Percentiles rank a stretch among this genome's conserved stretches.
These are phyloP conservation scores for Brachyistius frenatus DNA, from an alignment of 2,113 vertebrate genomes.

Conservation along the genomic window DNA sequence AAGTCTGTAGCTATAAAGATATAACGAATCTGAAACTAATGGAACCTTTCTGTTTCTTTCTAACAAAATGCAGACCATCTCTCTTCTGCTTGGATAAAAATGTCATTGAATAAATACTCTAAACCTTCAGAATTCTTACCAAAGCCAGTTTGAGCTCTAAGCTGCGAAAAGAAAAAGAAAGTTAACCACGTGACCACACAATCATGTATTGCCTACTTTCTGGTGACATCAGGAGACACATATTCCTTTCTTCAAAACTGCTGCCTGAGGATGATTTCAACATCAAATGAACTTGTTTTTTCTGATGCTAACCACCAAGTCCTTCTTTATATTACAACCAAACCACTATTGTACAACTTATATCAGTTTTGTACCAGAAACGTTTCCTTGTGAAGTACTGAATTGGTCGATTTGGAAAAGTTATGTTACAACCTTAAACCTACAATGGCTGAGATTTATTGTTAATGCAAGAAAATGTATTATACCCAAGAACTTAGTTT, in stretches of 20 bases:
- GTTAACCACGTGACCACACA: not conserved
- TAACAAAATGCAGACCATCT: slow-evolving; percentile 1
- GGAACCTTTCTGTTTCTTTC: not conserved
- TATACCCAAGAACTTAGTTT: not conserved
- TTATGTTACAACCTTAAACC: too few species aligned
- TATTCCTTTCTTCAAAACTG: not conserved
- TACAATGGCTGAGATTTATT: too few species aligned
- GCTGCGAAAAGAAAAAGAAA: not conserved
- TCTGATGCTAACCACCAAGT: slow-evolving; percentile 4
- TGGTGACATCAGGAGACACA: slow-evolving; percentile 5
- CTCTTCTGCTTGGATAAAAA: slow-evolving; percentile 27
- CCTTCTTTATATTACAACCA: not conserved
- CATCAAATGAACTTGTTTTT: slow-evolving; percentile 30
- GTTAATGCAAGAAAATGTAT: too few species aligned
- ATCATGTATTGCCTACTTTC: not conserved
- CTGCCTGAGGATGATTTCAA: slow-evolving; percentile 12
- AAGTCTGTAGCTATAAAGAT: slow-evolving; percentile 19
- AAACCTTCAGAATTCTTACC: not conserved
- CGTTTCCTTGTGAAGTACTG: too few species aligned
- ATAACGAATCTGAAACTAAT: slow-evolving; percentile 33
- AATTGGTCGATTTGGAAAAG: too few species aligned
- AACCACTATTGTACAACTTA: not conserved
- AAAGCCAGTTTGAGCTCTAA: slow-evolving; percentile 2
- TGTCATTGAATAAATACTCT: not conserved
- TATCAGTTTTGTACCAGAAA: not conserved